Evolutionary conservation across 2,797 vertebrate genomes (phyloP).

Genomic region (Sciaenops ocellatus): DNA sequence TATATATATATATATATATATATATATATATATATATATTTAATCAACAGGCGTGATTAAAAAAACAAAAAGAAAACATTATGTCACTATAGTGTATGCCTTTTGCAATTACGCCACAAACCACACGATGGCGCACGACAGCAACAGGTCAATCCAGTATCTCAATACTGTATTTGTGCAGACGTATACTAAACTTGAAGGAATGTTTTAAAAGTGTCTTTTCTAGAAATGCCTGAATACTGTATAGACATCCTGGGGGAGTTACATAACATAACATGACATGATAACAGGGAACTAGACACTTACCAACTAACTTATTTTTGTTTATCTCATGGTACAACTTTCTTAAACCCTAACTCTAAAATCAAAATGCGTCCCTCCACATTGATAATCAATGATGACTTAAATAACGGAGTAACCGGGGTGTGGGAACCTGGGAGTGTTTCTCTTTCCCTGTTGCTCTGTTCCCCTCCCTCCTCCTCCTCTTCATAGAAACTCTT

Average conservation of each 20-base stretch:
- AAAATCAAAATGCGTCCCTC: accelerated
- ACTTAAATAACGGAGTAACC: too few relatives aligned
- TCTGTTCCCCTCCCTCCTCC: constrained; percentile 26
- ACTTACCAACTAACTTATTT: not conserved
- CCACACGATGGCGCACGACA: constrained; percentile 64
- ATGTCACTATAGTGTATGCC: not conserved
- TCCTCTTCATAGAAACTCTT: constrained; percentile 33
- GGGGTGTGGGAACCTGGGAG: constrained; percentile 17
- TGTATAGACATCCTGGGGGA: not conserved
- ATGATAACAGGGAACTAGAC: not conserved
- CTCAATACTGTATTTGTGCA: not conserved
- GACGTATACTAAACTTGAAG: not conserved
- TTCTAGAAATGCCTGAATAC: not conserved
- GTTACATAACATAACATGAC: not conserved
- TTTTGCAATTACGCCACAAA: constrained; percentile 23
- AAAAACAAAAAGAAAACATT: not conserved
- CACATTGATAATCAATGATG: not conserved
- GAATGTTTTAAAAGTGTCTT: not conserved
- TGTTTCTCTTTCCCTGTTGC: not conserved
- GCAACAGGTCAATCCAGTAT: not conserved
- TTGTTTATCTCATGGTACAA: not conserved
- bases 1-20: too few relatives aligned
- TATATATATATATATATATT: too few relatives aligned
- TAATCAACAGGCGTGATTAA: too few relatives aligned
- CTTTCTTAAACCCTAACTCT: not conserved